Conservation (phyloP, 1,140 invertebrate species). For the Aphaenogaster rudis region DNA sequence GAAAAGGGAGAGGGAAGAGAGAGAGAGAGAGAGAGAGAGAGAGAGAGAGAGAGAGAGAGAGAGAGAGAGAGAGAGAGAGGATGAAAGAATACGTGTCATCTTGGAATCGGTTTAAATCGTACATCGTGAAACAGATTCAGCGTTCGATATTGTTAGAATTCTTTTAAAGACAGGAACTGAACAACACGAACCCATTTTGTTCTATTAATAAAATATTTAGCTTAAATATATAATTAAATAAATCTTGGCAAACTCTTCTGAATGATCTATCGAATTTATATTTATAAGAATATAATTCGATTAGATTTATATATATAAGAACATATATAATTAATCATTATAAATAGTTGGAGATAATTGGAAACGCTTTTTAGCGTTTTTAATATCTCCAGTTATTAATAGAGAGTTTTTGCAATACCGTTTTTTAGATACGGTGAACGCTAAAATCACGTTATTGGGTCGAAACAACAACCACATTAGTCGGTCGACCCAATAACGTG, state of each 20-base stretch:
- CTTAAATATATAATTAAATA: not conserved
- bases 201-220: not conserved
- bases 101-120: conserved; percentile 13
- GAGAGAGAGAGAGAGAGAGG: not conserved
- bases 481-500: too few relatives aligned
- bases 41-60: not conserved
- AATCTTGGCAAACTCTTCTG: not conserved
- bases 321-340: not conserved
- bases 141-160: not conserved
- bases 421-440: too few relatives aligned
- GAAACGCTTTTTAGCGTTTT: not conserved
- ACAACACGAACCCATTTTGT: not conserved
- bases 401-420: too few relatives aligned
- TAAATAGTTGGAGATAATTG: not conserved
- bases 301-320: not conserved
- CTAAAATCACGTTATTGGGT: too few relatives aligned
- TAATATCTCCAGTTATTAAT: too few relatives aligned
- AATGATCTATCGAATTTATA: not conserved
- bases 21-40: not conserved
- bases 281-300: too few relatives aligned
- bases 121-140: conserved; percentile 6
- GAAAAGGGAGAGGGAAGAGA: conserved; percentile 6
- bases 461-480: too few relatives aligned
- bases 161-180: not conserved
- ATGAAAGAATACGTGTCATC: conserved; percentile 27